Evolutionary conservation across 2,113 vertebrate species (phyloP).

Genomic region (Periophthalmodon schlosseri): DNA sequence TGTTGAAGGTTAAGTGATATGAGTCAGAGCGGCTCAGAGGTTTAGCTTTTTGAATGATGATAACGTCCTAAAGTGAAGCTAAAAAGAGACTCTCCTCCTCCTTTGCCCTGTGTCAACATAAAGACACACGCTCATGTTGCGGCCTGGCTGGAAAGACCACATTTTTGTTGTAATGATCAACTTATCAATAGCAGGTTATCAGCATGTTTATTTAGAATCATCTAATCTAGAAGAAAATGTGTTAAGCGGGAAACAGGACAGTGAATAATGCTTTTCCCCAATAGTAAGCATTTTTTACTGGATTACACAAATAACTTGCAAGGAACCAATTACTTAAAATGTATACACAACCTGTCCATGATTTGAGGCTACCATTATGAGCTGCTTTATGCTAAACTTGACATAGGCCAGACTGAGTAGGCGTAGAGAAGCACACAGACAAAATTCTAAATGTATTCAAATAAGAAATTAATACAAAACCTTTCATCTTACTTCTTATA

Average conservation of each 20-base stretch:
- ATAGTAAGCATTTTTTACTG: background rate
- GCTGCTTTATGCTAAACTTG: too few relatives aligned
- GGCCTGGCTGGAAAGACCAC: conserved; percentile 40
- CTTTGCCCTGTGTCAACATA: background rate
- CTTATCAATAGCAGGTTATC: background rate
- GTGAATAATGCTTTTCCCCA: background rate
- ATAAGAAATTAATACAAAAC: background rate
- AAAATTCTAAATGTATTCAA: background rate
- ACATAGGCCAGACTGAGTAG: too few relatives aligned
- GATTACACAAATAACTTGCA: background rate
- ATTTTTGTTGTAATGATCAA: conserved; percentile 31
- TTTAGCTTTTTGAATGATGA: conserved; percentile 17
- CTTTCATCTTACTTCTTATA: too few relatives aligned
- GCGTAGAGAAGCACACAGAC: background rate
- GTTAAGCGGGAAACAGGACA: background rate
- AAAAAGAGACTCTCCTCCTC: conserved; percentile 7
- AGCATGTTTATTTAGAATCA: background rate
- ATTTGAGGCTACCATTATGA: too few relatives aligned
- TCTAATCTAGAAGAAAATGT: too few relatives aligned
- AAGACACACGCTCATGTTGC: background rate
- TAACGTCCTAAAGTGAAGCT: conserved; percentile 4
- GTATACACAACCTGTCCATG: background rate
- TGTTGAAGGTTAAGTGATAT: conserved; percentile 3
- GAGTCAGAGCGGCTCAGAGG: background rate
- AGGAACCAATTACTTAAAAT: background rate